A percentile compares a stretch with the other conserved stretches of the same genome.
Conservation (phyloP, 2,113 vertebrate species). For the Amazona guildingii region DNA sequence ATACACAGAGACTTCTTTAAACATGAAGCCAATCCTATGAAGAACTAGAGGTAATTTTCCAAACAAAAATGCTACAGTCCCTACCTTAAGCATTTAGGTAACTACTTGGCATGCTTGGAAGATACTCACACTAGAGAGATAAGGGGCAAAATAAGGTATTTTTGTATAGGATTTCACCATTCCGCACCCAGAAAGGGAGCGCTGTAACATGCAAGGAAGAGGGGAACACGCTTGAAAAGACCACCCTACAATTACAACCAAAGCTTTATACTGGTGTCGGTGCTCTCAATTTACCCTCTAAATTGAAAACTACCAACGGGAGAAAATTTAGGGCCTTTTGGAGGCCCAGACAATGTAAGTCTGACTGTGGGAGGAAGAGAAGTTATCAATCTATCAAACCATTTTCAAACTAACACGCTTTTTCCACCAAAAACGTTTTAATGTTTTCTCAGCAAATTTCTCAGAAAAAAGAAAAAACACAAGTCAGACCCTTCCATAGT, state of each 20-base stretch:
- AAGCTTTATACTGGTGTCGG: not conserved
- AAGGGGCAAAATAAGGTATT: not conserved
- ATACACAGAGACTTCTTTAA: slow-evolving; percentile 50
- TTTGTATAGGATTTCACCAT: not conserved
- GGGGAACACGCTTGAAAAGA: not conserved
- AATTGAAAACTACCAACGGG: not conserved
- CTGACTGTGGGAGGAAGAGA: not conserved
- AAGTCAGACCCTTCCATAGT: not conserved
- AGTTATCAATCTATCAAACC: not conserved
- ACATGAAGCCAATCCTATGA: not conserved
- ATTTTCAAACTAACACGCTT: not conserved
- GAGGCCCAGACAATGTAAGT: not conserved
- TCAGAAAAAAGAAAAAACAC: not conserved
- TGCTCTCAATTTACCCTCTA: not conserved
- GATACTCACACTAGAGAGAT: not conserved
- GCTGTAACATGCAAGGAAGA: not conserved
- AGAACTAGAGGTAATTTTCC: slow-evolving; percentile 28
- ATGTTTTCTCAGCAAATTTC: not conserved
- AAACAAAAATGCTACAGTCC: slow-evolving; percentile 8
- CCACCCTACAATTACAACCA: not conserved
- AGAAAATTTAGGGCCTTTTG: not conserved
- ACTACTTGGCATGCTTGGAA: not conserved
- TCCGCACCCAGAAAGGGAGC: not conserved
- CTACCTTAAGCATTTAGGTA: not conserved
- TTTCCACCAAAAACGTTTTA: not conserved